Evolutionary conservation across 2,888 invertebrate genomes (phyloP).

Genomic region (Bombylius major): DNA sequence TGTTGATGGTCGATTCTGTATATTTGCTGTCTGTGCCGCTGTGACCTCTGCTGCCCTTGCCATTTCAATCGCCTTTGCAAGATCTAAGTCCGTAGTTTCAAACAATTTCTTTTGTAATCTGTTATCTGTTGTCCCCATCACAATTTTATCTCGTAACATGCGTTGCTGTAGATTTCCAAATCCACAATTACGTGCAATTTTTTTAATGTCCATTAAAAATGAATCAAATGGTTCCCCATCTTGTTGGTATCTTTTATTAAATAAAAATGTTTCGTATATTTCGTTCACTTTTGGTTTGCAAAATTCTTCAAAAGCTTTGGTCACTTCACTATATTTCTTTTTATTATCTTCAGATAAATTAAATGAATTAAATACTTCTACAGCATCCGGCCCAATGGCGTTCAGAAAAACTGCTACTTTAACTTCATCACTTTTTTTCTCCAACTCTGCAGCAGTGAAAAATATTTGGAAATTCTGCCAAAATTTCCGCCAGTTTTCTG

Average conservation of each 20-base stretch:
- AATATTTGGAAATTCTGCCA: slow-evolving; percentile 18
- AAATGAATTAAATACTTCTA: slow-evolving; percentile 20
- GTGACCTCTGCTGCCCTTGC: background rate
- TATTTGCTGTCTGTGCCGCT: background rate
- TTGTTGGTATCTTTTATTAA: background rate
- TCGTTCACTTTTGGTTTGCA: slow-evolving; percentile 6
- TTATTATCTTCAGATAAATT: slow-evolving; percentile 8
- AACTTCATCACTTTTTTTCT: slow-evolving; percentile 14
- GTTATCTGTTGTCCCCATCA: slow-evolving; percentile 1
- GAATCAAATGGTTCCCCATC: slow-evolving; percentile 6
- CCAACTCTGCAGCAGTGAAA: slow-evolving; percentile 16
- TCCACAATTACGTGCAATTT: slow-evolving; percentile 3
- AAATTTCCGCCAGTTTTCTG: slow-evolving; percentile 20
- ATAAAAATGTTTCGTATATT: slow-evolving; percentile 4
- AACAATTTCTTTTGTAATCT: background rate
- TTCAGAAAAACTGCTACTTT: slow-evolving; percentile 19
- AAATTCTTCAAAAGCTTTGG: slow-evolving; percentile 11
- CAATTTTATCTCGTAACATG: slow-evolving; percentile 6
- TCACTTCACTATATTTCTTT: slow-evolving; percentile 10
- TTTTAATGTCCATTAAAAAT: slow-evolving; percentile 9
- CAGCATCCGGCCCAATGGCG: slow-evolving; percentile 18
- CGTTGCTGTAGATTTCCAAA: background rate
- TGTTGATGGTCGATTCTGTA: background rate
- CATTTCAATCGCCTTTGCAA: background rate
- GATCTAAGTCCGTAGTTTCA: background rate